These are phyloP conservation scores for Alauda arvensis DNA, from an alignment of 2,797 vertebrate genomes.

Conservation along the genomic window DNA sequence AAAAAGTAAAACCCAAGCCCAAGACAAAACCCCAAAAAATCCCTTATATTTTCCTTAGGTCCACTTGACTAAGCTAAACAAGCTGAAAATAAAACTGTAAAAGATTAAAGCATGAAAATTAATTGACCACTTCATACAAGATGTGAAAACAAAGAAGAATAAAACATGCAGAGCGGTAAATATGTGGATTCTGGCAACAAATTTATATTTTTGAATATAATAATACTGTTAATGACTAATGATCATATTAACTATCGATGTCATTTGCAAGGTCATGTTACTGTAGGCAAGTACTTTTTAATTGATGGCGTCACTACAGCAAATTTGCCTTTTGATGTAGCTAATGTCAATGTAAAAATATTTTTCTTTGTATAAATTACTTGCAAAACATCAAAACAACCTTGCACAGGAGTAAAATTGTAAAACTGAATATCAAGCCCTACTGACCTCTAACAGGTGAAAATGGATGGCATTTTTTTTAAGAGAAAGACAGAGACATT, in stretches of 20 bases:
- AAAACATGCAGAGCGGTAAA: slow-evolving; percentile 54
- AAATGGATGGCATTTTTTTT: slow-evolving; percentile 36
- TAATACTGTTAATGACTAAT: slow-evolving; percentile 69
- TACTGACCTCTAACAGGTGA: slow-evolving; percentile 61
- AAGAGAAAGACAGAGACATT: not conserved
- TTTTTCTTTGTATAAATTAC: slow-evolving; percentile 66
- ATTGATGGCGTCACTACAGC: slow-evolving; percentile 44
- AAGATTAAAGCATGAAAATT: slow-evolving; percentile 8
- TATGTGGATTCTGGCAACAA: slow-evolving; percentile 71
- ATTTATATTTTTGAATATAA: slow-evolving; percentile 74
- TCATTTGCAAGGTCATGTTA: slow-evolving; percentile 61
- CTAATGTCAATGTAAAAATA: slow-evolving; percentile 65
- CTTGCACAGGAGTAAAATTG: slow-evolving; percentile 32
- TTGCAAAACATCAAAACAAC: slow-evolving; percentile 61
- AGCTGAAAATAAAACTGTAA: slow-evolving; percentile 11
- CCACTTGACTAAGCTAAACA: not conserved
- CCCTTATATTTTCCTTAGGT: not conserved
- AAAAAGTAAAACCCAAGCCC: not conserved
- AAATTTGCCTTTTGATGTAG: slow-evolving; percentile 65
- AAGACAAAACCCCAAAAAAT: not conserved
- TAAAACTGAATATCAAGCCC: slow-evolving; percentile 25
- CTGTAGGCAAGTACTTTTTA: slow-evolving; percentile 65
- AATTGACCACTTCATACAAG: not conserved
- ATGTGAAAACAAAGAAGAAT: slow-evolving; percentile 40
- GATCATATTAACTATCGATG: slow-evolving; percentile 70